phyloP scores from a whole-genome alignment of 1,140 invertebrate genomes.

The Ceratina calcarata region DNA sequence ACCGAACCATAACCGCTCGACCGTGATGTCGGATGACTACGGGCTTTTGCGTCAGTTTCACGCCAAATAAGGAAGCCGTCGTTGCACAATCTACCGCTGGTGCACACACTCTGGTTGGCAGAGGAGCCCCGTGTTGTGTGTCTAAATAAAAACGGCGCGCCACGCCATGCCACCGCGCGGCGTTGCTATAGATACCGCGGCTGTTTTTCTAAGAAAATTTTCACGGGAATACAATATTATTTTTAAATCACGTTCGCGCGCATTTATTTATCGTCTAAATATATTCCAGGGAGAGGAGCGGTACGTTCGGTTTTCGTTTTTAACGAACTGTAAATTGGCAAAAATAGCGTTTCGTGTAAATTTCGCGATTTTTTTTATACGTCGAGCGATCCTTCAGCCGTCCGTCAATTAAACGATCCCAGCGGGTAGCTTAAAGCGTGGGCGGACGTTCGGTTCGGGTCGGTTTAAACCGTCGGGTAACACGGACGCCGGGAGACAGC shows the following conservation, averaged over 20 bases:
- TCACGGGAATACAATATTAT: neutral
- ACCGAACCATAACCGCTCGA: slow-evolving; percentile 61
- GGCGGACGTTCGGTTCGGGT: slow-evolving; percentile 48
- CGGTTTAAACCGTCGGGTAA: slow-evolving; percentile 51
- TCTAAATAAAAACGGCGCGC: slow-evolving; percentile 39
- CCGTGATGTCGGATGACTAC: slow-evolving; percentile 61
- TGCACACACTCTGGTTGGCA: slow-evolving; percentile 25
- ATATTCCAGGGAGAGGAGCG: no score
- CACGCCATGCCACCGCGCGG: slow-evolving; percentile 1
- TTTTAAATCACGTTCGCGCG: no score
- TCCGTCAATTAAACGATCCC: slow-evolving; percentile 39
- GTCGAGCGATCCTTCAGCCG: slow-evolving; percentile 22
- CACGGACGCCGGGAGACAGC: slow-evolving; percentile 46
- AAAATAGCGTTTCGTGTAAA: neutral
- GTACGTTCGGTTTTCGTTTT: no score
- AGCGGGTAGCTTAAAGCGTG: slow-evolving; percentile 47
- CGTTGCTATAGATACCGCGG: neutral
- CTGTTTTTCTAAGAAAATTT: neutral
- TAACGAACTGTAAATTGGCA: no score
- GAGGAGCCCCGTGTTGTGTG: neutral
- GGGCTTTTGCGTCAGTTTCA: slow-evolving; percentile 60
- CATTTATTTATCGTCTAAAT: no score
- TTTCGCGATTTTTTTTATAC: no score
- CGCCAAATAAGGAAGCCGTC: slow-evolving; percentile 57
- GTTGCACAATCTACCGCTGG: slow-evolving; percentile 36